phyloP scores from a whole-genome alignment of 2,113 vertebrate species.

The Suncus etruscus region DNA sequence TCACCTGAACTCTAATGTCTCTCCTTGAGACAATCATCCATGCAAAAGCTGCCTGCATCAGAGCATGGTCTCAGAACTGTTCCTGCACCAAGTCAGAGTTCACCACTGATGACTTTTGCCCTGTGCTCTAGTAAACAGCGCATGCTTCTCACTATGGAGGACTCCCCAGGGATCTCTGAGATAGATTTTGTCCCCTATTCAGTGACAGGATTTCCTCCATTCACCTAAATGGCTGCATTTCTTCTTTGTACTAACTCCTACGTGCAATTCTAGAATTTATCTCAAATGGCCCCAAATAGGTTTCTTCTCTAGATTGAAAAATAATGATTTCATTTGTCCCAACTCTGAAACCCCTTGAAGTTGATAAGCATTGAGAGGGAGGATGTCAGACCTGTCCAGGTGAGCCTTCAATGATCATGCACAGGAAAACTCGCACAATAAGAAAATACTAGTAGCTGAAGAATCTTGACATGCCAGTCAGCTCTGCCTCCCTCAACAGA shows the following conservation, averaged over 20 bases:
- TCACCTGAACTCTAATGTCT: not conserved
- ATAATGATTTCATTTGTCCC: slow-evolving; percentile 80
- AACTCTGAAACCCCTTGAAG: slow-evolving; percentile 81
- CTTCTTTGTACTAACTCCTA: slow-evolving; percentile 63
- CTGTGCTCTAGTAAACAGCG: too few relatives aligned
- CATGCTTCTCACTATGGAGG: not conserved
- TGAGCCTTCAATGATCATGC: not conserved
- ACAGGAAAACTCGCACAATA: not conserved
- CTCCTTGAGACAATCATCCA: not conserved
- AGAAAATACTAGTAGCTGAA: not conserved
- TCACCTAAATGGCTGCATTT: not conserved
- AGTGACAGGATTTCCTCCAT: not conserved
- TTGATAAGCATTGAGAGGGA: slow-evolving; percentile 73
- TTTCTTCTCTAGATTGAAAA: slow-evolving; percentile 75
- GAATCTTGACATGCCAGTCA: not conserved
- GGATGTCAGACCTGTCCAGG: slow-evolving; percentile 28
- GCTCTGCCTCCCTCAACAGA: not conserved
- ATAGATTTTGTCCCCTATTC: not conserved
- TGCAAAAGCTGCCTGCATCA: not conserved
- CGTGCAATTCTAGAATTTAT: slow-evolving; percentile 75
- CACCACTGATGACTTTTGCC: not conserved
- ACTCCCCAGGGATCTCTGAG: not conserved
- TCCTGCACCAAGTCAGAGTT: not conserved
- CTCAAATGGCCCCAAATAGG: slow-evolving; percentile 51
- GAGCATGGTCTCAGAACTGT: not conserved